phyloP scores from a whole-genome alignment of 1,140 invertebrate species.

The Theocolax elegans region DNA sequence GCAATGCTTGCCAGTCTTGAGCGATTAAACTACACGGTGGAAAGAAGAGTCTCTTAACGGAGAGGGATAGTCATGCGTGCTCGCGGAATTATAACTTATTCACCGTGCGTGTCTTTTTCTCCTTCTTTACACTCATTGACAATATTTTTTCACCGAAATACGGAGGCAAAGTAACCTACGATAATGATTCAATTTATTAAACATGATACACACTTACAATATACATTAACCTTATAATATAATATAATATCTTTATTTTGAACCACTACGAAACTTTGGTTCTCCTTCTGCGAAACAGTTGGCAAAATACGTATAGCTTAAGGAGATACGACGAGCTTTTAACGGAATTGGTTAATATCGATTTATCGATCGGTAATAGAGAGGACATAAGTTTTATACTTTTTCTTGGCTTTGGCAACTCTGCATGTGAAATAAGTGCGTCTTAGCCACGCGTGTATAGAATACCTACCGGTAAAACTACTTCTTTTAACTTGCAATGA shows the following conservation, averaged over 20 bases:
- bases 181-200: conserved; percentile 18
- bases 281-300: too few relatives aligned
- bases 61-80: neutral
- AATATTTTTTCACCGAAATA: neutral
- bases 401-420: conserved; percentile 12
- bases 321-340: too few relatives aligned
- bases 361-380: conserved; percentile 18
- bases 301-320: too few relatives aligned
- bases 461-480: too few relatives aligned
- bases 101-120: too few relatives aligned
- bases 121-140: too few relatives aligned
- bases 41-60: neutral
- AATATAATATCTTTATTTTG: conserved; percentile 11
- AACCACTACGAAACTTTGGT: too few relatives aligned
- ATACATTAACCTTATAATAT: too few relatives aligned
- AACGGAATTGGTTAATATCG: conserved; percentile 17
- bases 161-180: neutral
- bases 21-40: neutral
- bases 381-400: conserved; percentile 11
- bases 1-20: neutral
- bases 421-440: neutral
- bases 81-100: conserved; percentile 14
- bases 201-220: too few relatives aligned
- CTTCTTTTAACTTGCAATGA: neutral
- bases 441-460: too few relatives aligned